Percentiles rank a stretch among this genome's conserved stretches.
Evolutionary conservation across 2,888 invertebrate species (phyloP).

Genomic region (Antheraea assamensis): DNA sequence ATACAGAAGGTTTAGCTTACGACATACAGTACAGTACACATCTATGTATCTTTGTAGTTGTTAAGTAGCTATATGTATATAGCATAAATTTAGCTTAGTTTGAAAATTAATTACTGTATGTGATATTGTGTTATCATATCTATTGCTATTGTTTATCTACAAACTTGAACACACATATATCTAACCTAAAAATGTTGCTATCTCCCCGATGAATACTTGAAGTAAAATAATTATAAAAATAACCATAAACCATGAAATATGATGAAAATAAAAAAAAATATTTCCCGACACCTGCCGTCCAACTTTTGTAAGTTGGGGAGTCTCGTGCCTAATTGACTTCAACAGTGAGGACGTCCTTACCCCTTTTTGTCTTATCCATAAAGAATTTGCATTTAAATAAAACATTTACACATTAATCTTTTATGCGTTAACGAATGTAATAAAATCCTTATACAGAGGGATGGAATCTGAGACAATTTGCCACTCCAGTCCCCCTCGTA

Average conservation of each 20-base stretch:
- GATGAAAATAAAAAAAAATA: not conserved
- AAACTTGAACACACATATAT: not conserved
- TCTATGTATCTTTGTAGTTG: no score
- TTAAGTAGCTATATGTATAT: no score
- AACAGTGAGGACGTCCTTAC: conserved; percentile 5
- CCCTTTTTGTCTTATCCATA: conserved; percentile 37
- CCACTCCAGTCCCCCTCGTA: conserved; percentile 69
- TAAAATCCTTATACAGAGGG: conserved; percentile 70
- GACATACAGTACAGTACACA: no score
- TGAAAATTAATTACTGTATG: no score
- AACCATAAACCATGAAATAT: not conserved
- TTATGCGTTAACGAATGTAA: conserved; percentile 79
- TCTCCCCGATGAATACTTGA: not conserved
- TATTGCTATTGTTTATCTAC: not conserved
- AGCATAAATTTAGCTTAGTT: no score
- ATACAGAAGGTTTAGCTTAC: no score
- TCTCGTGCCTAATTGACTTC: conserved; percentile 5
- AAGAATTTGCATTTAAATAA: conserved; percentile 69
- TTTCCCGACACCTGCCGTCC: not conserved
- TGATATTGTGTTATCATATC: no score
- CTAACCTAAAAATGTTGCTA: not conserved
- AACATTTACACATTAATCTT: conserved; percentile 73
- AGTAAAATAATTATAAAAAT: not conserved
- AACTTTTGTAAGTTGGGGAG: not conserved
- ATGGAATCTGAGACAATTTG: conserved; percentile 80